These are phyloP conservation scores for Rotaria socialis DNA, from an alignment of 2,888 invertebrate species.

Conservation along the genomic window DNA sequence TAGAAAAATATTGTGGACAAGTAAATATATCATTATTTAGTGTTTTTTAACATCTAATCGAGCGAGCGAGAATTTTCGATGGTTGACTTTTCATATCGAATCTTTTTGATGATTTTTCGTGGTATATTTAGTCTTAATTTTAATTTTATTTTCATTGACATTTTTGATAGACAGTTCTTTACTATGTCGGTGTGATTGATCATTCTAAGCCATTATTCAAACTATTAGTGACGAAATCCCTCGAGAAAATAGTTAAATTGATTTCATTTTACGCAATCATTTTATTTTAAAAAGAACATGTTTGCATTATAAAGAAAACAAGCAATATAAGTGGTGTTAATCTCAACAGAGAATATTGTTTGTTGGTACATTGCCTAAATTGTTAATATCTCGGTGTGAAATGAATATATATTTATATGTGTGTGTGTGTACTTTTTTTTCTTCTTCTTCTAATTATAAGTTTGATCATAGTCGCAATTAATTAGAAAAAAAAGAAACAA, in stretches of 20 bases:
- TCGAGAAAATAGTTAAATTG: not conserved
- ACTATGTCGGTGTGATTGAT: not conserved
- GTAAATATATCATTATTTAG: not conserved
- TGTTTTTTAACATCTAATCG: no score
- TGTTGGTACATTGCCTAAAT: not conserved
- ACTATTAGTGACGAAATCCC: not conserved
- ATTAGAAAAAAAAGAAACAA: not conserved
- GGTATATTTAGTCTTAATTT: not conserved
- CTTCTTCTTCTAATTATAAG: not conserved
- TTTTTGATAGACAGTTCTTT: not conserved
- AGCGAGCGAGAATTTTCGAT: no score
- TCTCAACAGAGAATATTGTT: no score
- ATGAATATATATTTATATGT: not conserved
- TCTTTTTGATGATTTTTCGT: not conserved
- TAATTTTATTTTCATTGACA: not conserved
- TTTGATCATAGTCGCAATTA: not conserved
- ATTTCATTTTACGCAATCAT: not conserved
- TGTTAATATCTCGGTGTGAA: not conserved
- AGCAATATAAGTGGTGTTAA: not conserved
- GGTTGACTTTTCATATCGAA: not conserved
- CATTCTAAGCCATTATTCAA: slow-evolving; percentile 8
- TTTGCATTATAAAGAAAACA: not conserved
- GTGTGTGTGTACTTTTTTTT: no score
- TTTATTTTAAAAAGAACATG: not conserved
- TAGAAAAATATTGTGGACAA: not conserved